Conservation (phyloP, 2,113 vertebrate genomes). For the Eclectus roratus region DNA sequence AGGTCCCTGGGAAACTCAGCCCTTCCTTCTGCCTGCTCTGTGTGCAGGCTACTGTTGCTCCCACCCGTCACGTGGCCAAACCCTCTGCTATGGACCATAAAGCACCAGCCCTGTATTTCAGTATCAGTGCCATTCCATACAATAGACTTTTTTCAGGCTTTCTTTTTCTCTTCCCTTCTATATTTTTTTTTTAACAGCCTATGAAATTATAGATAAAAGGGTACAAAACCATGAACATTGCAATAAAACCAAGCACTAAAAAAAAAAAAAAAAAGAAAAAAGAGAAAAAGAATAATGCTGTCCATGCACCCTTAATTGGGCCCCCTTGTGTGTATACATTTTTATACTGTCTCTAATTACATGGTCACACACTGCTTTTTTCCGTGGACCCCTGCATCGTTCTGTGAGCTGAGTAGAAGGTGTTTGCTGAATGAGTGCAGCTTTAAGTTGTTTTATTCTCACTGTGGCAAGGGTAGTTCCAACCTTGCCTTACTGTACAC, state of each 20-base stretch:
- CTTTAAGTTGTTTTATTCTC: conserved; percentile 34
- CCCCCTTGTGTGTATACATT: conserved; percentile 52
- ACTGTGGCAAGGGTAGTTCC: neutral
- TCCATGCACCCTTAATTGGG: conserved; percentile 45
- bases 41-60: neutral
- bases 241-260: neutral
- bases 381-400: conserved; percentile 32
- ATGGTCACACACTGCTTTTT: conserved; percentile 51
- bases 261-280: neutral
- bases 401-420: conserved; percentile 26
- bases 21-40: neutral
- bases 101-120: neutral
- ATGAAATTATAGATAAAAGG: conserved; percentile 50
- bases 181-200: conserved; percentile 25
- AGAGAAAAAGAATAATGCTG: neutral
- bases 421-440: conserved; percentile 37
- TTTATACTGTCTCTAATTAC: conserved; percentile 58
- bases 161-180: conserved; percentile 5
- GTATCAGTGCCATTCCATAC: neutral
- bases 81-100: neutral
- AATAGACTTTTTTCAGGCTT: conserved; percentile 6
- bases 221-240: neutral
- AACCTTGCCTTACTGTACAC: neutral
- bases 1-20: neutral
- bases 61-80: neutral